Conservation (phyloP, 2,797 vertebrate species). For the Gymnoscopelus microlampas region DNA sequence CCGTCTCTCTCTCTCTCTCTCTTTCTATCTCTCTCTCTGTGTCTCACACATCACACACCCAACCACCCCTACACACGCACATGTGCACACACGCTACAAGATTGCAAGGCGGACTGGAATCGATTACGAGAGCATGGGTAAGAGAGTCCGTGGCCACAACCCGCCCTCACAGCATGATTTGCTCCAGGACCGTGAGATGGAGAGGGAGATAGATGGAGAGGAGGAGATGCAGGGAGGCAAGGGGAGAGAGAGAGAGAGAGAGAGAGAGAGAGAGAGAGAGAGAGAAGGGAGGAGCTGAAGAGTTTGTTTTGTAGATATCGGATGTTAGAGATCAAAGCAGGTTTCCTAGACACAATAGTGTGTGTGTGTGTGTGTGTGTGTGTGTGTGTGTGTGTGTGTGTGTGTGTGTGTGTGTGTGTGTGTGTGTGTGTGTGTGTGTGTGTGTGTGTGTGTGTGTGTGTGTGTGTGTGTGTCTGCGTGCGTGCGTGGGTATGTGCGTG, state of each 20-base stretch:
- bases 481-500: not conserved
- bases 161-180: not conserved
- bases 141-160: constrained; percentile 31
- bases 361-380: not conserved
- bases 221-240: not conserved
- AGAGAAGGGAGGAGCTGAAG: constrained; percentile 22
- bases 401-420: not conserved
- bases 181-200: not conserved
- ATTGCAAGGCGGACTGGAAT: constrained; percentile 64
- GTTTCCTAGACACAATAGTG: constrained; percentile 26
- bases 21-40: too few species aligned
- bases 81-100: constrained; percentile 51
- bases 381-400: not conserved
- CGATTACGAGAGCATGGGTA: constrained; percentile 64
- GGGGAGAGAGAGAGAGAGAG: not conserved
- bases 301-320: constrained; percentile 14
- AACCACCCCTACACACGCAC: too few species aligned
- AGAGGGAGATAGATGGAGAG: constrained; percentile 1
- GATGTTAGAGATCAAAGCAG: not conserved
- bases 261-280: not conserved
- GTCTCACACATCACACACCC: too few species aligned
- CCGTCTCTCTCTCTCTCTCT: too few species aligned
- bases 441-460: constrained; percentile 9
- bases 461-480: too few species aligned
- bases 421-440: not conserved